phyloP scores from a whole-genome alignment of 2,888 invertebrate species.

The Saturnia japonica region DNA sequence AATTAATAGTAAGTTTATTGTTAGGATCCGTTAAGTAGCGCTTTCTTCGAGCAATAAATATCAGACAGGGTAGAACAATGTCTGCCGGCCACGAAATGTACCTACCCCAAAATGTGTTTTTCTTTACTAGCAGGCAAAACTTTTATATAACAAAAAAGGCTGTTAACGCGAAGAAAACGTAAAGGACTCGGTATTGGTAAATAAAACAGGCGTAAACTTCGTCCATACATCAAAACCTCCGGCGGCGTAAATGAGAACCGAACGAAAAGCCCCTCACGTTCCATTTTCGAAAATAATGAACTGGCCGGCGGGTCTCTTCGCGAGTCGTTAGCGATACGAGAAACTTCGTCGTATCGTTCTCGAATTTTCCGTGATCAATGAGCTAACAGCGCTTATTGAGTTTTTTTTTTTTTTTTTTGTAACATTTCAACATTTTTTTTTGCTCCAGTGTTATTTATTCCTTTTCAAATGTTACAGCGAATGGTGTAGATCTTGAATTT shows the following conservation, averaged over 20 bases:
- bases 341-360: constrained; percentile 59
- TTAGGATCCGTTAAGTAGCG: too few relatives aligned
- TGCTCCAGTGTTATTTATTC: neutral
- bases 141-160: neutral
- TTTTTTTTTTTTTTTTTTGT: constrained; percentile 25
- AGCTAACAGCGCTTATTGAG: constrained; percentile 36
- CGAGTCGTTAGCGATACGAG: constrained; percentile 65
- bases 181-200: constrained; percentile 8
- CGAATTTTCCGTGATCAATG: constrained; percentile 68
- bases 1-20: too few relatives aligned
- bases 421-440: constrained; percentile 17
- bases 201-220: constrained; percentile 16
- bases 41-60: too few relatives aligned
- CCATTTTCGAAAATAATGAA: constrained; percentile 76
- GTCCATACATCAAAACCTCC: constrained; percentile 36
- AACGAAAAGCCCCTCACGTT: constrained; percentile 41
- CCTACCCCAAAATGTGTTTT: neutral
- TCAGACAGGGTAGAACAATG: too few relatives aligned
- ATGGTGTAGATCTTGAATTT: neutral
- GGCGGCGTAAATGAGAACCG: constrained; percentile 33
- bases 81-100: too few relatives aligned
- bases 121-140: too few relatives aligned
- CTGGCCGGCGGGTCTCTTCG: constrained; percentile 61
- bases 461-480: neutral
- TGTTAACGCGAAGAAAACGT: neutral